phyloP scores from a whole-genome alignment of 2,888 invertebrate species.

The Adineta ricciae region DNA sequence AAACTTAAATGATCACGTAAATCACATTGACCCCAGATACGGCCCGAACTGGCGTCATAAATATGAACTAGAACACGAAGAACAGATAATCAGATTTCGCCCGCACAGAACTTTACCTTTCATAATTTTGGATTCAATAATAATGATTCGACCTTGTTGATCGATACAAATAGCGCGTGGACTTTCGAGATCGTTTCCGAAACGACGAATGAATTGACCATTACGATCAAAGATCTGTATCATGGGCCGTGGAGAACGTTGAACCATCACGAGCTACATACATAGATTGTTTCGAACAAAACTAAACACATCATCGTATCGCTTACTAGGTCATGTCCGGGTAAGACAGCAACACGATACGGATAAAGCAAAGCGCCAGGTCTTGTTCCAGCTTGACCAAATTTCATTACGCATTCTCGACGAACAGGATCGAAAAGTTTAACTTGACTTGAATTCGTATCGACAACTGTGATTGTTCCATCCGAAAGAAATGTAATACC shows the following conservation, averaged over 20 bases:
- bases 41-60: conserved; percentile 13
- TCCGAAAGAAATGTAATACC: neutral
- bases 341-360: conserved; percentile 6
- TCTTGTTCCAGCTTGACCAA: conserved; percentile 8
- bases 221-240: conserved; percentile 22
- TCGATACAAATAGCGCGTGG: conserved; percentile 20
- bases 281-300: too few relatives aligned
- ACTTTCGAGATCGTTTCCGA: neutral
- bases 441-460: conserved; percentile 13
- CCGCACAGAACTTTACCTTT: neutral
- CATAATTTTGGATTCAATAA: conserved; percentile 24
- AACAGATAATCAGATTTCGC: too few relatives aligned
- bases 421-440: conserved; percentile 14
- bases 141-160: conserved; percentile 18
- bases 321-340: neutral
- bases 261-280: neutral
- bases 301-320: neutral
- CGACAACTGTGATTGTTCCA: neutral
- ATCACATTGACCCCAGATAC: neutral
- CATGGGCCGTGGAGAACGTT: conserved; percentile 8
- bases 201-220: conserved; percentile 10
- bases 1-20: conserved; percentile 22
- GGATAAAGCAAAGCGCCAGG: conserved; percentile 7
- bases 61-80: neutral
- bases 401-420: neutral